These are phyloP conservation scores for Gambusia affinis DNA, from an alignment of 2,113 vertebrate species.

Conservation along the genomic window DNA sequence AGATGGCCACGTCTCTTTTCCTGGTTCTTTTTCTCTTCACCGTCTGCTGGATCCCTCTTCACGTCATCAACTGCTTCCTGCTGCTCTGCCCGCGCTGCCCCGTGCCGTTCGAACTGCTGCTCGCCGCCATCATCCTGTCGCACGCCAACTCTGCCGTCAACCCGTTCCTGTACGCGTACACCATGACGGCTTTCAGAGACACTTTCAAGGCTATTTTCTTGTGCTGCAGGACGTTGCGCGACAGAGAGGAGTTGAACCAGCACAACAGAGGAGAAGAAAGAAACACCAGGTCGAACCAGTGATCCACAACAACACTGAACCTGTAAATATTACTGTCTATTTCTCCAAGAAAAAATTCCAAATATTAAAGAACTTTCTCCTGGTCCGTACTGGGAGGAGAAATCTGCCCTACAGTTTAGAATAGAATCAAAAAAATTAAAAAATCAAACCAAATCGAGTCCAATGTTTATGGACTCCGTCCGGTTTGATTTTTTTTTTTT, in stretches of 20 bases:
- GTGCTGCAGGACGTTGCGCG: constrained; percentile 51
- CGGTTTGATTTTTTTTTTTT: no score
- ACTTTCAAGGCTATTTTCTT: constrained; percentile 78
- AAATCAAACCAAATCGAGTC: no score
- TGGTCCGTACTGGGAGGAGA: no score
- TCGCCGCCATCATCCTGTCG: constrained; percentile 79
- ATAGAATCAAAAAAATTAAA: no score
- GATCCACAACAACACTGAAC: background rate
- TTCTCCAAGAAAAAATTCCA: background rate
- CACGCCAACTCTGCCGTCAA: constrained; percentile 82
- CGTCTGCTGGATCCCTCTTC: constrained; percentile 82
- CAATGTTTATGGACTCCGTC: no score
- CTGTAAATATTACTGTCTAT: background rate
- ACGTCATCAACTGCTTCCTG: constrained; percentile 82
- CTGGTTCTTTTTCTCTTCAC: constrained; percentile 81
- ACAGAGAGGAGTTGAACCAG: constrained; percentile 21
- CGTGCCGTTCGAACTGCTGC: constrained; percentile 74
- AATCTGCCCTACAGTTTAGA: no score
- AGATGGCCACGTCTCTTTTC: constrained; percentile 75
- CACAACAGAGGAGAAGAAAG: constrained; percentile 15
- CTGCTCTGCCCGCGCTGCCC: constrained; percentile 73
- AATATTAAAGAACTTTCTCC: background rate
- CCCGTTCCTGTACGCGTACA: constrained; percentile 81
- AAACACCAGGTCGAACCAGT: background rate
- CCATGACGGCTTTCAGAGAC: constrained; percentile 80